Base-by-base conservation (phyloP, 2,113 vertebrate species). In the Oceanodroma tethys region DNA sequence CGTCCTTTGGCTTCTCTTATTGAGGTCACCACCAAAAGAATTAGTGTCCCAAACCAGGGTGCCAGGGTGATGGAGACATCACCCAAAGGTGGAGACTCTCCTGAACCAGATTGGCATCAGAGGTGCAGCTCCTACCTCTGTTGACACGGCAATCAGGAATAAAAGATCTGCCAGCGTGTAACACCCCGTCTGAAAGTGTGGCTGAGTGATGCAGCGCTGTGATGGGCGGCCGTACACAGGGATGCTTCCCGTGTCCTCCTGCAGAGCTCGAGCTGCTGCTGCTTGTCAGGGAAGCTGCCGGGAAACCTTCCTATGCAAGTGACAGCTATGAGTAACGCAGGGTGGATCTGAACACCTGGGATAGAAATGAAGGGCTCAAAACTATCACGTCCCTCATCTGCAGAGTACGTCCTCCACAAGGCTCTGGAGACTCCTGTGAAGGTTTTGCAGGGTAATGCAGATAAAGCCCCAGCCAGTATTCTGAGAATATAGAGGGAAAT, bases 141-240 rank as follows among this genome's bases (percentile, higher is more conserved):
- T 2, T 19, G 47, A 9, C 16, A 19, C 8, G 6, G 2, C 12
- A 27, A 2, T 1, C 4, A 2, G 38, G 47, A 42, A 15, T 30
- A 21, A 29, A 38, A 63, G 85, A 1, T 5, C 38, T 18, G 14
- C n/a, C 21, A 1, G 38, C 3, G 16, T 36, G 38, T 68, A 23
- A 29, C 34, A 22, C 12, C 72, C 26, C 71, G 7, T 2, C 21
- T 50, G 5, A 15, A 13, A 32, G 32, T 0, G 17, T 4, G 58
- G 29, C 60, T 10, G 83, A 48, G 68, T 4, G 30, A 45, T 4
- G 32, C 27, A 6, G 34, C 3, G 2, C 47, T 25, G 71, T 1
- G n/a, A 13, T 5, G 66, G 45, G 75, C 2, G 5, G 22, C 42
- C 2, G 1, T 4, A 12, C 14, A 1, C 21, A 9, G 48, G 25